Evolutionary conservation across 2,888 invertebrate species (phyloP), one percentile per base, ranked within the genome.

Genomic region (Erebia palarica): DNA sequence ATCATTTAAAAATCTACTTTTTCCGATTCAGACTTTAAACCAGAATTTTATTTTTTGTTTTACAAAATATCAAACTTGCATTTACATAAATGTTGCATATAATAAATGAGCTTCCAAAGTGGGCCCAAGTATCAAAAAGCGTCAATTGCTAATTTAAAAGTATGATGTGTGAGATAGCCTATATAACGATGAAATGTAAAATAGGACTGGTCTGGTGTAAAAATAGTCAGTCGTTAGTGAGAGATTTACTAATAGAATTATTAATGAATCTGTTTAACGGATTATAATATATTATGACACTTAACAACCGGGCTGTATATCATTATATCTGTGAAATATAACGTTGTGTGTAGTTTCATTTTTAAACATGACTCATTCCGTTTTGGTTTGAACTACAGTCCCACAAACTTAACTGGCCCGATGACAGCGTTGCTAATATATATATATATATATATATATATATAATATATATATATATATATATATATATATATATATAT

Each of bases 141-240:
- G n/a, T 3, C 3, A 10, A 55, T 18, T 3, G 55, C 16, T 18
- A 1, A 55, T 53, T 1, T 44, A 13, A n/a, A 16, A 18, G 16
- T 44, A 36, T 18, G 13, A 7, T 55, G 18, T 18, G 10, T 18
- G 55, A 4, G 10, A 3, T 55, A 18, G 18, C 18, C 55, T 16
- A 18, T 55, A 55, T 18, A 55, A 47, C 21, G n/a, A 49, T 21
- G 47, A 21, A 65, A 65, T 55, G 53, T 65, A 42, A 55, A 65
- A 53, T 53, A 64, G 49, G 49, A n/a, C 47, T 55, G 13, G 42
- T 64, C 44, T 27, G 61, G 36, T 49, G 53, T 67, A 71, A 63
- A 67, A 64, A 71, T 71, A 71, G 67, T 66, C 53, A n/a, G 49
- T 67, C 72, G 63, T 72, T 69, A 69, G 69, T 16, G 69, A 66